These are phyloP conservation scores for Limanda limanda DNA, from an alignment of 2,113 vertebrate species.

Conservation along the genomic window DNA sequence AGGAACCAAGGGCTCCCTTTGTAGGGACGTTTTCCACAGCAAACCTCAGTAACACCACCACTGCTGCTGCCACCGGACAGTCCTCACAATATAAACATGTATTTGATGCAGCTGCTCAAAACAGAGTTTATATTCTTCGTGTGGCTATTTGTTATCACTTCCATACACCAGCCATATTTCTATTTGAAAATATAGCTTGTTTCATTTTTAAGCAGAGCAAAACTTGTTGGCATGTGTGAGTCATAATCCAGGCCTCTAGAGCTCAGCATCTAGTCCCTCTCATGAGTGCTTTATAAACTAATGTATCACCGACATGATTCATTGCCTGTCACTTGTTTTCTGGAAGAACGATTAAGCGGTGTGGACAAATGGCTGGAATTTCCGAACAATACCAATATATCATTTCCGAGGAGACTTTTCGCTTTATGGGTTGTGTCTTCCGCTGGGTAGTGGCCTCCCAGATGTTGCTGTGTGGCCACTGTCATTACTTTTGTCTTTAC, in stretches of 20 bases:
- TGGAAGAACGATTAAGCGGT: conserved; percentile 54
- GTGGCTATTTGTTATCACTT: conserved; percentile 41
- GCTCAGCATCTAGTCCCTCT: conserved; percentile 51
- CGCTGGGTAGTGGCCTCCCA: conserved; percentile 52
- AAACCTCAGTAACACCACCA: conserved; percentile 65
- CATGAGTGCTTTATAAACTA: conserved; percentile 52
- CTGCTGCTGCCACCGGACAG: conserved; percentile 60
- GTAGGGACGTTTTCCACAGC: conserved; percentile 58
- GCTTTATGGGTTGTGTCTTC: conserved; percentile 56
- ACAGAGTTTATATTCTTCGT: conserved; percentile 37
- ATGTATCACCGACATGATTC: conserved; percentile 63
- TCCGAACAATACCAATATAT: conserved; percentile 67
- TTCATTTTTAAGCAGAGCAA: conserved; percentile 39
- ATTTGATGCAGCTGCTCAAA: conserved; percentile 39
- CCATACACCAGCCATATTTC: conserved; percentile 34
- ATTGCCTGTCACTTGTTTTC: conserved; percentile 60
- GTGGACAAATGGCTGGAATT: conserved; percentile 67
- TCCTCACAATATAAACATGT: conserved; percentile 51
- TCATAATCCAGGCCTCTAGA: conserved; percentile 46
- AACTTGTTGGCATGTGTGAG: conserved; percentile 51
- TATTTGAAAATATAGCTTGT: conserved; percentile 44
- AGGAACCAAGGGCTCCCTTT: conserved; percentile 69
- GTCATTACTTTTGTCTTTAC: conserved; percentile 63
- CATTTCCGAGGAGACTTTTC: conserved; percentile 57
- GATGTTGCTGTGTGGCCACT: conserved; percentile 63